phyloP scores from a whole-genome alignment of 2,113 vertebrate genomes.

The Polypterus bichir region DNA sequence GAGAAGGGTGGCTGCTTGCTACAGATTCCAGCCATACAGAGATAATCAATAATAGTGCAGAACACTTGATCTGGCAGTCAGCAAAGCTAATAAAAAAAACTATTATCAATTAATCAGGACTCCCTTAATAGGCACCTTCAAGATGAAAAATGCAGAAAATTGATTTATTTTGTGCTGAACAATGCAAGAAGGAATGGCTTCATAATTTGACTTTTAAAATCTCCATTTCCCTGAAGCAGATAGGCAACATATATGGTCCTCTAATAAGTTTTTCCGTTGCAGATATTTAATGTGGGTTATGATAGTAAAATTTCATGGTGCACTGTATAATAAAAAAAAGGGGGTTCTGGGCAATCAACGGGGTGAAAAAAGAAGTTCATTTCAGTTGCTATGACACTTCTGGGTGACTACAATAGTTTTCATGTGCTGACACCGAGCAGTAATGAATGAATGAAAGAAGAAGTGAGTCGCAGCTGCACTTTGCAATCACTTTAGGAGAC shows the following conservation, averaged over 20 bases:
- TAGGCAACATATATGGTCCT: background rate
- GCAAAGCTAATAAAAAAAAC: background rate
- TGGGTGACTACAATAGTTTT: conserved; percentile 71
- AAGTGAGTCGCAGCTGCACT: conserved; percentile 70
- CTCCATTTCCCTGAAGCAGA: no score
- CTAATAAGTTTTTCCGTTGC: no score
- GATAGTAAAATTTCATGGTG: conserved; percentile 4
- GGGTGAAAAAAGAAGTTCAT: conserved; percentile 54
- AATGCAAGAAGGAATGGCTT: conserved; percentile 15
- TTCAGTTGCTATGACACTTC: conserved; percentile 69
- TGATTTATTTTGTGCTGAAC: conserved; percentile 19
- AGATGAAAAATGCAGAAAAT: conserved; percentile 1
- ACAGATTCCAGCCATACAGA: background rate
- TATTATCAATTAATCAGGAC: background rate
- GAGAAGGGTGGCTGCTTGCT: background rate
- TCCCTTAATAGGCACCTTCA: background rate
- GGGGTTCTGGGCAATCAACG: conserved; percentile 32
- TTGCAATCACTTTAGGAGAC: conserved; percentile 66
- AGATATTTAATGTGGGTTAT: conserved; percentile 9
- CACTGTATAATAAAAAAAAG: conserved; percentile 20
- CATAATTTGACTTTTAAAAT: no score
- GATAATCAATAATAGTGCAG: background rate
- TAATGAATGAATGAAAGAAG: conserved; percentile 73
- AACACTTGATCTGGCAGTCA: background rate
- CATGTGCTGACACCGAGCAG: conserved; percentile 63